These are phyloP conservation scores for Archilochus colubris DNA, from an alignment of 2,113 vertebrate species.

Conservation along the genomic window DNA sequence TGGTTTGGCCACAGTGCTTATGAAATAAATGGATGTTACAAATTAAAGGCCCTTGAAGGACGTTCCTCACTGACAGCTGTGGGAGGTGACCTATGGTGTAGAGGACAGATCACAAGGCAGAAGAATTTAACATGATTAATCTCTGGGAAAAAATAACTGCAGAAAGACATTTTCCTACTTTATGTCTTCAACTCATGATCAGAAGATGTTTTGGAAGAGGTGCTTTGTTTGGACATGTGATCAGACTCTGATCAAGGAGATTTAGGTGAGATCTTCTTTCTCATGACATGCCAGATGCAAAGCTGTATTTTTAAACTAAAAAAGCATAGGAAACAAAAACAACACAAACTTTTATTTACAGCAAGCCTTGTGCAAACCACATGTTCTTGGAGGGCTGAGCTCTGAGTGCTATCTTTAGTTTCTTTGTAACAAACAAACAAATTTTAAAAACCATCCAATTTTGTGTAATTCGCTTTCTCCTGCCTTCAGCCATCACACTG, in stretches of 20 bases:
- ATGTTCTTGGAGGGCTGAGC: slow-evolving; percentile 10
- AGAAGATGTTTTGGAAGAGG: slow-evolving; percentile 18
- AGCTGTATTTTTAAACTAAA: slow-evolving; percentile 1
- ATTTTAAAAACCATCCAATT: not conserved
- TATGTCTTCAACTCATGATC: slow-evolving; percentile 19
- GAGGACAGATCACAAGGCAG: slow-evolving; percentile 39
- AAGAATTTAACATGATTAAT: slow-evolving; percentile 31
- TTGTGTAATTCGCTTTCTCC: slow-evolving; percentile 28
- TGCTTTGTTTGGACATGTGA: slow-evolving; percentile 12
- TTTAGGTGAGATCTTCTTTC: not conserved
- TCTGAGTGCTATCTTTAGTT: not conserved
- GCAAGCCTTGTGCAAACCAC: not conserved
- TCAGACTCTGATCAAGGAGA: not conserved
- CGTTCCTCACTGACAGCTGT: not conserved
- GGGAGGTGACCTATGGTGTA: not conserved
- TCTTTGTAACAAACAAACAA: slow-evolving; percentile 38
- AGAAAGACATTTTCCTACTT: not conserved
- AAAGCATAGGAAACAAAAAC: slow-evolving; percentile 27
- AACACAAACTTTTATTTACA: slow-evolving; percentile 24
- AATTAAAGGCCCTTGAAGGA: slow-evolving; percentile 27
- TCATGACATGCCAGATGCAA: not conserved
- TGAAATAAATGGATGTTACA: slow-evolving; percentile 33
- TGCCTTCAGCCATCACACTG: not conserved
- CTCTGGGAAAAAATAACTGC: not conserved
- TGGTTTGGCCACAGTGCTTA: not conserved